These are phyloP conservation scores for Apamea sordens DNA, from an alignment of 2,888 invertebrate species.

Conservation along the genomic window DNA sequence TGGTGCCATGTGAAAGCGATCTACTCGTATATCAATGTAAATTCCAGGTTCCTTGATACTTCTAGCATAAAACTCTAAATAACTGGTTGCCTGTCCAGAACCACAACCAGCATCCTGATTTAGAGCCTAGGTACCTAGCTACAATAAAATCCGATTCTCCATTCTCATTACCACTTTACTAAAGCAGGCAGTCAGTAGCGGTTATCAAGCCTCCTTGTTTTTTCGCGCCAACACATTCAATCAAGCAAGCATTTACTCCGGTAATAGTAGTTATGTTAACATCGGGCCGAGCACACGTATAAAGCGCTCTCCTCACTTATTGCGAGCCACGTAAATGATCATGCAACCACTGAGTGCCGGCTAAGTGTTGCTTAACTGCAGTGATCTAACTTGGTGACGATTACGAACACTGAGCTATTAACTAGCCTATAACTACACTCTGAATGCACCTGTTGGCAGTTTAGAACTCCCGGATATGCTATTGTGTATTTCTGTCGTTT, in stretches of 20 bases:
- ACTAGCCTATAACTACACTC: slow-evolving; percentile 31
- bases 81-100: not conserved
- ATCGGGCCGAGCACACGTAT: slow-evolving; percentile 53
- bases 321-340: slow-evolving; percentile 60
- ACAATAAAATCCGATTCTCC: slow-evolving; percentile 1
- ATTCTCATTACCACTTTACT: slow-evolving; percentile 8
- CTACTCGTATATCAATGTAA: not conserved
- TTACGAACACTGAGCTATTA: slow-evolving; percentile 31
- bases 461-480: slow-evolving; percentile 7
- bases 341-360: slow-evolving; percentile 51
- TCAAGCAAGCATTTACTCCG: slow-evolving; percentile 41
- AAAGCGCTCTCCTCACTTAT: slow-evolving; percentile 55
- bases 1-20: not conserved
- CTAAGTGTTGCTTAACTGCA: slow-evolving; percentile 55
- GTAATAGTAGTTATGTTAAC: slow-evolving; percentile 60
- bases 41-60: not conserved
- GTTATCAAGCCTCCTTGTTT: slow-evolving; percentile 42
- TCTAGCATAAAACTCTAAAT: not conserved
- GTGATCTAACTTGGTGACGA: slow-evolving; percentile 60
- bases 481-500: slow-evolving; percentile 24
- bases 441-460: slow-evolving; percentile 22
- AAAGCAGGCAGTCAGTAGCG: slow-evolving; percentile 25
- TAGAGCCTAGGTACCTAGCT: not conserved
- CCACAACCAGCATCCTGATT: not conserved
- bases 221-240: slow-evolving; percentile 52